Percentiles rank a stretch among this genome's conserved stretches.
Evolutionary conservation across 2,888 invertebrate species (phyloP).

Genomic region (Pristionchus exspectatus): DNA sequence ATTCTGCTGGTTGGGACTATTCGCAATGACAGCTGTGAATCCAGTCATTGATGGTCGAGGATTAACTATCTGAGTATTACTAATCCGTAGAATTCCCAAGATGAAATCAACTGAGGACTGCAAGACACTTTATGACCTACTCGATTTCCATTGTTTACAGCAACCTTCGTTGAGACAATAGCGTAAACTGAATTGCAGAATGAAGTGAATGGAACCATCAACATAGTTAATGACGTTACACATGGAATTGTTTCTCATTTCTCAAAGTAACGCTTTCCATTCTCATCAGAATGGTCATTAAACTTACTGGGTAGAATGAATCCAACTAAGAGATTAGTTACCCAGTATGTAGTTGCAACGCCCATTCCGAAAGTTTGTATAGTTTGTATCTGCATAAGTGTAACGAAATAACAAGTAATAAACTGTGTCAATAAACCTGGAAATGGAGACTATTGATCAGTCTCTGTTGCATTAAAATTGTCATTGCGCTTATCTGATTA

Average conservation of each 20-base stretch:
- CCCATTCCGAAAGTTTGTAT: neutral
- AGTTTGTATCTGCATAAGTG: neutral
- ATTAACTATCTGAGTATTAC: neutral
- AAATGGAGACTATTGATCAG: conserved; percentile 16
- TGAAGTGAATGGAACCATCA: conserved; percentile 1
- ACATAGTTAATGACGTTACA: neutral
- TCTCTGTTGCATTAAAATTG: neutral
- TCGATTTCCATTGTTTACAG: neutral
- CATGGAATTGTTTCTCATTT: neutral
- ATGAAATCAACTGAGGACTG: conserved; percentile 43
- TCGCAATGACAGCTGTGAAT: neutral
- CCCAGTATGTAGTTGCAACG: neutral
- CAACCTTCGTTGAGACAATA: conserved; percentile 24
- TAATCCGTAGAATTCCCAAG: neutral
- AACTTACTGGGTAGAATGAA: neutral
- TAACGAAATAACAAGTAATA: neutral
- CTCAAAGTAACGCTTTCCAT: neutral
- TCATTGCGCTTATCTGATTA: neutral
- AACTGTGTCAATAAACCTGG: neutral
- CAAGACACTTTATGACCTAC: neutral
- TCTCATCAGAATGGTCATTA: neutral
- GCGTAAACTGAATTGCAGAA: neutral
- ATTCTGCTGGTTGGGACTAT: neutral
- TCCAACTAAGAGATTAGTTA: neutral
- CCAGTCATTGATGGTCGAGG: neutral